Percentiles rank a stretch among this genome's conserved stretches.
These are phyloP conservation scores for Zelostemma sp. DNA, from an alignment of 1,140 invertebrate genomes.

Conservation along the genomic window DNA sequence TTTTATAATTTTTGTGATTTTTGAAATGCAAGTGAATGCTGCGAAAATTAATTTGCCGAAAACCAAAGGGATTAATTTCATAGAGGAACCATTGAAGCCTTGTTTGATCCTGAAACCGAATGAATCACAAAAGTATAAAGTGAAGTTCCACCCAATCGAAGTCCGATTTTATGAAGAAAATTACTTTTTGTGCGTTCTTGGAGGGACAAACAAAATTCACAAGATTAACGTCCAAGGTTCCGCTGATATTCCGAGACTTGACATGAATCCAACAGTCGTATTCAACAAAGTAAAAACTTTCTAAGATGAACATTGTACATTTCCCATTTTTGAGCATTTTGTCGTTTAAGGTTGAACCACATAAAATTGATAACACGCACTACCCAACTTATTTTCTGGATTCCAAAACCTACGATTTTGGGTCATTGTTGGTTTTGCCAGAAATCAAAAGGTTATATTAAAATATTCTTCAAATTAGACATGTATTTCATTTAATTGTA, in stretches of 20 bases:
- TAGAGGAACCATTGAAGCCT: slow-evolving; percentile 42
- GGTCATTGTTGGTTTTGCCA: slow-evolving; percentile 41
- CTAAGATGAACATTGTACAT: slow-evolving; percentile 1
- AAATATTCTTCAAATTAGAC: background rate
- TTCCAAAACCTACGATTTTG: slow-evolving; percentile 52
- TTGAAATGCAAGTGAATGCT: background rate
- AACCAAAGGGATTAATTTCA: background rate
- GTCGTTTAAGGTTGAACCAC: slow-evolving; percentile 30
- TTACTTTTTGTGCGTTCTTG: slow-evolving; percentile 41
- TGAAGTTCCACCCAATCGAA: slow-evolving; percentile 46
- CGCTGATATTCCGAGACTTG: slow-evolving; percentile 48
- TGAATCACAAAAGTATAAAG: slow-evolving; percentile 45
- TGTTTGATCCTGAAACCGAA: slow-evolving; percentile 49
- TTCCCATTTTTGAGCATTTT: background rate
- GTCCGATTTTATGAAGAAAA: slow-evolving; percentile 35
- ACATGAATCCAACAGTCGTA: slow-evolving; percentile 46
- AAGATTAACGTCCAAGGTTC: slow-evolving; percentile 44
- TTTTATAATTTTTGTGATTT: background rate
- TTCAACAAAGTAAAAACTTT: slow-evolving; percentile 47
- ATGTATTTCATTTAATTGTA: background rate
- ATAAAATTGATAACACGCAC: slow-evolving; percentile 33
- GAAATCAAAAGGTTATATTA: slow-evolving; percentile 41
- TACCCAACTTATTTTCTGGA: slow-evolving; percentile 52
- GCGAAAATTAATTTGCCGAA: background rate
- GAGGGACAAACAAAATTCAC: slow-evolving; percentile 31